Evolutionary conservation across 2,888 invertebrate species (phyloP), one percentile per base, ranked within the genome.

Genomic region (Rhopalosiphum nymphaeae): DNA sequence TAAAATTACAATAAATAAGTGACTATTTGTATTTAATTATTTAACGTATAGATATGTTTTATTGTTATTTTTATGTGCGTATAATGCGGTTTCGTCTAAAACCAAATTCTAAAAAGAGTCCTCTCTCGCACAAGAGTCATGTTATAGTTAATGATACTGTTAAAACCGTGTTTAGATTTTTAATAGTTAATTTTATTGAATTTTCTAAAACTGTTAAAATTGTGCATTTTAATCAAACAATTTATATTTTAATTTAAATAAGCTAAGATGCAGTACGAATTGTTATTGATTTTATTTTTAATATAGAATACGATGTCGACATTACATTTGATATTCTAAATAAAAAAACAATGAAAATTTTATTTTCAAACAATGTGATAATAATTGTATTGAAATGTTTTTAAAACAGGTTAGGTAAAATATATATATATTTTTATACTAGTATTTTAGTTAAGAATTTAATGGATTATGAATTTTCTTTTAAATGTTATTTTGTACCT

Each of bases 61-160:
- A 61, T 67, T 88, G 26, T 78, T 78, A 36, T 78, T 13, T 84
- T 92, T 61, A 92, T 93, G 29, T 93, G n/a, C 78, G 61, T 84
- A 57, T 46, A 44, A 36, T 26, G 26, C 13, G 67, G n/a, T 57
- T 44, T 57, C 29, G 25, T 85, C 53, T 85, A 10, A 21, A 57
- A 61, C 61, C 16, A 86, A 56, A 36, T 3, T 78, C 21, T 9
- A 36, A 67, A 13, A n/a, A n/a, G n/a, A 67, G 16, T 57, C 46
- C 46, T 61, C 46, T 21, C n/a, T 46, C 26, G 13, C 36, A 91
- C 25, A 57, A 42, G n/a, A 44, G 9, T 36, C 36, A 25, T 78
- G 87, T 21, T 26, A 44, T 21, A 11, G 21, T 46, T 61, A 61
- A 67, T 67, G 36, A 61, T 87, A 92, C 36, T 87, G 21, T 36